These are phyloP conservation scores for Sardina pilchardus DNA, from an alignment of 2,113 vertebrate genomes.

Conservation along the genomic window DNA sequence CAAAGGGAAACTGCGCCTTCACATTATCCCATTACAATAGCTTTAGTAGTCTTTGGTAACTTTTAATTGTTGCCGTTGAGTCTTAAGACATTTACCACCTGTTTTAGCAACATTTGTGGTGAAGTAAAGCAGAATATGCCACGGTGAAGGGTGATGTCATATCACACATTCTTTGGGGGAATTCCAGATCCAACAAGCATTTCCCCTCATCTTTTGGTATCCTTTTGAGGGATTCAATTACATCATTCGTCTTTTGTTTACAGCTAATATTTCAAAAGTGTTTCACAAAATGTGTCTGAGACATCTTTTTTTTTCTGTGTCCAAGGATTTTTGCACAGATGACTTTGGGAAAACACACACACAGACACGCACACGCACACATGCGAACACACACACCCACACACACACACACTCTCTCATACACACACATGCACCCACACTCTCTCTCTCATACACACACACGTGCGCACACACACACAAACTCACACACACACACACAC, in stretches of 20 bases:
- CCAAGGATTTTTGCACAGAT: conserved; percentile 11
- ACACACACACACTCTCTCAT: conserved; percentile 5
- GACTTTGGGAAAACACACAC: neutral
- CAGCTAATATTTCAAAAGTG: neutral
- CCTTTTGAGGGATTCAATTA: conserved; percentile 10
- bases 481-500: neutral
- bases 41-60: neutral
- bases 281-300: neutral
- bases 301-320: neutral
- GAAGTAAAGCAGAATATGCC: neutral
- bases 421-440: neutral
- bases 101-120: neutral
- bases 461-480: neutral
- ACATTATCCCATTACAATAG: neutral
- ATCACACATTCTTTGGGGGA: conserved; percentile 6
- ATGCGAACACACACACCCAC: neutral
- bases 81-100: neutral
- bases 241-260: conserved; percentile 10
- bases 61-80: neutral
- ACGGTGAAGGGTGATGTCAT: conserved; percentile 3
- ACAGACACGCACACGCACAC: neutral
- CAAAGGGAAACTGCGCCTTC: neutral
- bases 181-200: conserved; percentile 10
- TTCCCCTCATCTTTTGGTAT: neutral
- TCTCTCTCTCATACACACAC: too few relatives aligned